Evolutionary conservation across 2,888 invertebrate genomes (phyloP).

Genomic region (Alviniconcha strummeri): DNA sequence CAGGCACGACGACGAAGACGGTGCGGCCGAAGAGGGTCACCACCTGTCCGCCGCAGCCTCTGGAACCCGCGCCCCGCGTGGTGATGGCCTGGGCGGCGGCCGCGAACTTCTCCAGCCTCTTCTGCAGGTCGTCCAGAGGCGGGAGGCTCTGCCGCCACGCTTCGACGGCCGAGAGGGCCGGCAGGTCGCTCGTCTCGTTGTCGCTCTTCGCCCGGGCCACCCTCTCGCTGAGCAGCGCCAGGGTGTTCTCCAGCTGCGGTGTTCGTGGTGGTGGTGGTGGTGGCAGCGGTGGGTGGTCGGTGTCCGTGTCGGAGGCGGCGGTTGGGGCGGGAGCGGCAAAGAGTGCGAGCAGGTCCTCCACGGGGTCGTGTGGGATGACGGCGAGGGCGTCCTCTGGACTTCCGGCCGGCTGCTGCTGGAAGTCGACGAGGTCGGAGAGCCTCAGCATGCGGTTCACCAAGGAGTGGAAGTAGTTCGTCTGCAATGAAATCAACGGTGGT

Average conservation of each 20-base stretch:
- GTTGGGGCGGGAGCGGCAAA: too few relatives aligned
- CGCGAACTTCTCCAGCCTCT: conserved; percentile 1
- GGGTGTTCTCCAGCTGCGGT: neutral
- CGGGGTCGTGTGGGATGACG: conserved; percentile 1
- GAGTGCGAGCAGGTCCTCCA: conserved; percentile 6
- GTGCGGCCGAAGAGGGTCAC: neutral
- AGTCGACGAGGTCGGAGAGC: neutral
- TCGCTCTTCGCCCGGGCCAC: neutral
- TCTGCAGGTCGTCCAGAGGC: neutral
- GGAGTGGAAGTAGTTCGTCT: neutral
- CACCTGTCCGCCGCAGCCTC: neutral
- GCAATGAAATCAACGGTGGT: neutral
- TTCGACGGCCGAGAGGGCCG: neutral
- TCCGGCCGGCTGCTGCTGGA: neutral
- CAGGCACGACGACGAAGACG: conserved; percentile 3
- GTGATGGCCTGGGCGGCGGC: neutral
- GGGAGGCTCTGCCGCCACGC: neutral
- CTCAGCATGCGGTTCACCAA: conserved; percentile 9
- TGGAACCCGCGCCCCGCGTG: neutral
- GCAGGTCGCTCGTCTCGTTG: neutral
- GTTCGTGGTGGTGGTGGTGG: too few relatives aligned
- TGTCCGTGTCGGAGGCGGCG: too few relatives aligned
- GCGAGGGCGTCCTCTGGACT: neutral
- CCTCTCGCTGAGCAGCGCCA: neutral
- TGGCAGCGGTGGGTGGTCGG: neutral